These are phyloP conservation scores for Coecobrya sp. DNA, from an alignment of 2,888 invertebrate species.

Conservation along the genomic window DNA sequence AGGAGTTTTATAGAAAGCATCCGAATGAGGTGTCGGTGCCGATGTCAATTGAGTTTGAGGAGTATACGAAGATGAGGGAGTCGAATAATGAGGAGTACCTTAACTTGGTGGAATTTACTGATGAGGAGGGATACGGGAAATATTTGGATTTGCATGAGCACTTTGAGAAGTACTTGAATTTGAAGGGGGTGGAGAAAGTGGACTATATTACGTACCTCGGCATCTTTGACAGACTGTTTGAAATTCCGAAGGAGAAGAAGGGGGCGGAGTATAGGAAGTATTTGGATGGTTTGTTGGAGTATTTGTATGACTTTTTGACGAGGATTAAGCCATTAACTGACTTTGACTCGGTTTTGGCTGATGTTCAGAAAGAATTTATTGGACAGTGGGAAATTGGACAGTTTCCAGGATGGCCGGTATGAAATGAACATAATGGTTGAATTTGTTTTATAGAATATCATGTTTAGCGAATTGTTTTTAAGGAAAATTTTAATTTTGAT, in stretches of 20 bases:
- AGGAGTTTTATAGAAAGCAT: slow-evolving; percentile 98
- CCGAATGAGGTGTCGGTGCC: slow-evolving; percentile 97
- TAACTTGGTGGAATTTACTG: slow-evolving; percentile 97
- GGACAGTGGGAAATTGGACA: slow-evolving; percentile 95
- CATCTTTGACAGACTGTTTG: slow-evolving; percentile 98
- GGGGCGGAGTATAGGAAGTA: slow-evolving; percentile 96
- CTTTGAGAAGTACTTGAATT: slow-evolving; percentile 98
- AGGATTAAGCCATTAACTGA: slow-evolving; percentile 96
- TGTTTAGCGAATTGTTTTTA: background rate
- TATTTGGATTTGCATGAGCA: slow-evolving; percentile 99
- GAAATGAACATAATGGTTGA: slow-evolving; percentile 84
- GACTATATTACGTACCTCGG: slow-evolving; percentile 98
- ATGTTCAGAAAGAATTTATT: slow-evolving; percentile 93
- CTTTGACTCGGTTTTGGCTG: slow-evolving; percentile 93
- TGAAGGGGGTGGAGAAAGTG: slow-evolving; percentile 96
- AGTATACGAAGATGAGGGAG: slow-evolving; percentile 95
- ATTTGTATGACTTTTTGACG: slow-evolving; percentile 94
- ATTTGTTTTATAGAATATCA: slow-evolving; percentile 38
- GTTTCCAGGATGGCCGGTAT: slow-evolving; percentile 98
- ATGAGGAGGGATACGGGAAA: slow-evolving; percentile 99
- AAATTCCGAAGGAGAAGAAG: slow-evolving; percentile 96
- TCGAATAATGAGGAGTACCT: slow-evolving; percentile 87
- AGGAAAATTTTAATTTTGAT: background rate
- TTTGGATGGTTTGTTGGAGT: slow-evolving; percentile 94
- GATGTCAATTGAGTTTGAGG: slow-evolving; percentile 99